Conservation (phyloP, 1,140 invertebrate genomes). For the Heliconius melpomene region DNA sequence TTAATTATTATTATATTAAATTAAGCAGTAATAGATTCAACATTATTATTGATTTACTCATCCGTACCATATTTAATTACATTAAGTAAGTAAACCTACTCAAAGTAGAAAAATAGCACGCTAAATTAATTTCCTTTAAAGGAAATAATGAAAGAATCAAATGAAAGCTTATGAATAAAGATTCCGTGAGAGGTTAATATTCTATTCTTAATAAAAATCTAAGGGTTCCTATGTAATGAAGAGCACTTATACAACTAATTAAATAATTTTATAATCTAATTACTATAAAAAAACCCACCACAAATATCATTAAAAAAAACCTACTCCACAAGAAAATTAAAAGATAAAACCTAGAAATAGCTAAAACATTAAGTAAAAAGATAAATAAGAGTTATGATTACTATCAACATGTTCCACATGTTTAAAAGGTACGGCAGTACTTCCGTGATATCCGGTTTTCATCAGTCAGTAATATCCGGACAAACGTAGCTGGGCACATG, state of each 20-base stretch:
- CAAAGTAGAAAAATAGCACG: neutral
- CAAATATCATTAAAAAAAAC: neutral
- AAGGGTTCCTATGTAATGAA: neutral
- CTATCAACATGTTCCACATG: neutral
- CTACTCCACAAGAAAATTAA: neutral
- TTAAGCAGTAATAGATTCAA: too few relatives aligned
- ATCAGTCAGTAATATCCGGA: conserved; percentile 36
- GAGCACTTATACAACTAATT: neutral
- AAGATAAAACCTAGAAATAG: neutral
- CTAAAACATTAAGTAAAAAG: neutral
- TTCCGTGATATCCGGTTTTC: conserved; percentile 26
- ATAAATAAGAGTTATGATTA: neutral
- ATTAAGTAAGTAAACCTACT: neutral
- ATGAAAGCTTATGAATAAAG: neutral
- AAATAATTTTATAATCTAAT: neutral
- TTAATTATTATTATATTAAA: too few relatives aligned
- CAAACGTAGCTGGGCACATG: conserved; percentile 17
- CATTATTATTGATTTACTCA: too few relatives aligned
- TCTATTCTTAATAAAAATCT: neutral
- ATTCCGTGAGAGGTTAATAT: neutral
- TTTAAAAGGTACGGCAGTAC: conserved; percentile 12
- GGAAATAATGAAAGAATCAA: neutral
- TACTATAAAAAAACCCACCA: too few relatives aligned
- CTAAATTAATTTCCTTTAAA: neutral
- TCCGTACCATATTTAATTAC: neutral